Evolutionary conservation across 2,888 invertebrate species (phyloP).

Genomic region (Himalopsyche tibetana): DNA sequence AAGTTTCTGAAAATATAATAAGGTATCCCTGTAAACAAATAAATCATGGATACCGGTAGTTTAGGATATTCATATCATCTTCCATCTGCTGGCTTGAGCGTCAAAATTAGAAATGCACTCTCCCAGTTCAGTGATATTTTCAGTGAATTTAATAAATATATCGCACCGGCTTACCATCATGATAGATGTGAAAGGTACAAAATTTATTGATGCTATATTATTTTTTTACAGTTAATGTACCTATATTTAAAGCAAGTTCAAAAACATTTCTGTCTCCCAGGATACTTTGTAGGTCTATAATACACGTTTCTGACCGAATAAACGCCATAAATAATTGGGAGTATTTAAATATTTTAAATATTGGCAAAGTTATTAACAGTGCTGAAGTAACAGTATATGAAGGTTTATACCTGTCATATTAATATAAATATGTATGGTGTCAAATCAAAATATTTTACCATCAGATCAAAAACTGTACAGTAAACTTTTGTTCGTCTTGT

Average conservation of each 20-base stretch:
- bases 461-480: too few species aligned
- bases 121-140: conserved; percentile 95
- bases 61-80: conserved; percentile 91
- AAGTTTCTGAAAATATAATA: neutral
- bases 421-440: too few species aligned
- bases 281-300: too few species aligned
- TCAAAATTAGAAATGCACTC: conserved; percentile 86
- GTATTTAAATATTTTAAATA: too few species aligned
- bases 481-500: too few species aligned
- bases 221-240: neutral
- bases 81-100: conserved; percentile 86
- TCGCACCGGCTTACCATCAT: conserved; percentile 97
- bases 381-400: too few species aligned
- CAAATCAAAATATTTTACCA: too few species aligned
- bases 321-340: too few species aligned
- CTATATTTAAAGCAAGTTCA: neutral
- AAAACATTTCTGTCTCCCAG: too few species aligned
- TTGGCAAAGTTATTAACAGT: too few species aligned
- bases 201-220: neutral
- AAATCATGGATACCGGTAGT: conserved; percentile 77
- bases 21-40: conserved; percentile 50
- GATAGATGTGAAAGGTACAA: conserved; percentile 94
- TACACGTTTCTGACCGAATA: too few species aligned
- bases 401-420: too few species aligned
- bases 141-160: conserved; percentile 97